These are phyloP conservation scores for Sebastes hubbsi DNA, from an alignment of 2,797 vertebrate species.

Conservation along the genomic window DNA sequence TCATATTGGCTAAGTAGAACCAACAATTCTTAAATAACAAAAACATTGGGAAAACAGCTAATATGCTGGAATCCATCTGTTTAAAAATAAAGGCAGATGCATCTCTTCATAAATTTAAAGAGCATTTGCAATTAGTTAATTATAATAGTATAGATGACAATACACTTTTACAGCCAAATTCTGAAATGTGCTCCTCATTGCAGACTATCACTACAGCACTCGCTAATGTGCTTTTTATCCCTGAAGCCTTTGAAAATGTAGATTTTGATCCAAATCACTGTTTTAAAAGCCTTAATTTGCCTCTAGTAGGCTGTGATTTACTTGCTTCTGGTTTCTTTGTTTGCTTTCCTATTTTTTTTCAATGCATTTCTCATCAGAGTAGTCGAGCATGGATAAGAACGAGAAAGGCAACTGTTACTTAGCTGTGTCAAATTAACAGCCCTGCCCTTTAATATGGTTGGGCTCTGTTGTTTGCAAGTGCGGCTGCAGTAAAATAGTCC, in stretches of 20 bases:
- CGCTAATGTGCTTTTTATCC: slow-evolving; percentile 27
- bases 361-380: slow-evolving; percentile 14
- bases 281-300: slow-evolving; percentile 19
- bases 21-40: slow-evolving; percentile 23
- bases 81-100: slow-evolving; percentile 34
- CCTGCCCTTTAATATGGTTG: neutral
- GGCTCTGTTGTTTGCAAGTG: neutral
- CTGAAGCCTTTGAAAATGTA: slow-evolving; percentile 58
- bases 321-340: slow-evolving; percentile 27
- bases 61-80: slow-evolving; percentile 28
- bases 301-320: slow-evolving; percentile 18
- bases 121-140: slow-evolving; percentile 57
- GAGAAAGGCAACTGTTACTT: slow-evolving; percentile 13
- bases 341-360: slow-evolving; percentile 1
- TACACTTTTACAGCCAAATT: slow-evolving; percentile 41
- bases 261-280: slow-evolving; percentile 38
- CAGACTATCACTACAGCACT: slow-evolving; percentile 30
- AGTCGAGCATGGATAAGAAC: slow-evolving; percentile 15
- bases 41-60: slow-evolving; percentile 18
- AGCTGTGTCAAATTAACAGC: slow-evolving; percentile 17
- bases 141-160: slow-evolving; percentile 52
- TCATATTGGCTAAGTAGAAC: neutral
- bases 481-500: neutral
- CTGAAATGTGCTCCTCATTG: slow-evolving; percentile 45
- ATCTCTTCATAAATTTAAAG: slow-evolving; percentile 31